Conservation (phyloP, 2,888 invertebrate genomes). For the Oxytorus armatus region DNA sequence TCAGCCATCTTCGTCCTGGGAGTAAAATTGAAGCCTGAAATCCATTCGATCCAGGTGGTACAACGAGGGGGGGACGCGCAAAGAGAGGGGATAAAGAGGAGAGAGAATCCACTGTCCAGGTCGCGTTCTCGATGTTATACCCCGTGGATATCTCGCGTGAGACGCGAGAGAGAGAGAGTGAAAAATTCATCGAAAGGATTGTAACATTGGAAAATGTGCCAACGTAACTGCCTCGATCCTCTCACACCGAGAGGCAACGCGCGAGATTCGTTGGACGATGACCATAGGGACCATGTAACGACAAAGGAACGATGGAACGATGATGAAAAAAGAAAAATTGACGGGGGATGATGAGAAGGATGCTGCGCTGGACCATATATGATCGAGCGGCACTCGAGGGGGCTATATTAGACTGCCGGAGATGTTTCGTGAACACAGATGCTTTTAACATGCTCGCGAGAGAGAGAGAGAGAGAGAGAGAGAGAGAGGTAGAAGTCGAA, state of each 20-base stretch:
- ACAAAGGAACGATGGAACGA: constrained; percentile 11
- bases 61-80: constrained; percentile 18
- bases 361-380: constrained; percentile 16
- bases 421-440: constrained; percentile 41
- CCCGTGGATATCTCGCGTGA: too few species aligned
- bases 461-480: constrained; percentile 1
- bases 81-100: constrained; percentile 5
- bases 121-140: too few species aligned
- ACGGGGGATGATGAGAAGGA: constrained; percentile 37
- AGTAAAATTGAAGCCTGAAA: constrained; percentile 56
- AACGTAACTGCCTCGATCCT: too few species aligned
- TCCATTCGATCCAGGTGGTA: constrained; percentile 61
- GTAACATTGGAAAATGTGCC: constrained; percentile 46
- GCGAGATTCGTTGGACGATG: constrained; percentile 39
- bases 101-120: constrained; percentile 6
- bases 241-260: too few species aligned
- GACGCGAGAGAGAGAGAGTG: too few species aligned
- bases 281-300: constrained; percentile 30
- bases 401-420: constrained; percentile 18
- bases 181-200: too few species aligned
- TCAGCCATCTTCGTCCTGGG: background rate
- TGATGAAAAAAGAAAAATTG: constrained; percentile 18
- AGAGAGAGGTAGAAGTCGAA: constrained; percentile 5
- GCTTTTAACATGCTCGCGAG: constrained; percentile 30
- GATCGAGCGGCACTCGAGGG: constrained; percentile 30